Evolutionary conservation across 2,797 vertebrate genomes (phyloP), one percentile per base, ranked within the genome.

Genomic region (Pristis pectinata): DNA sequence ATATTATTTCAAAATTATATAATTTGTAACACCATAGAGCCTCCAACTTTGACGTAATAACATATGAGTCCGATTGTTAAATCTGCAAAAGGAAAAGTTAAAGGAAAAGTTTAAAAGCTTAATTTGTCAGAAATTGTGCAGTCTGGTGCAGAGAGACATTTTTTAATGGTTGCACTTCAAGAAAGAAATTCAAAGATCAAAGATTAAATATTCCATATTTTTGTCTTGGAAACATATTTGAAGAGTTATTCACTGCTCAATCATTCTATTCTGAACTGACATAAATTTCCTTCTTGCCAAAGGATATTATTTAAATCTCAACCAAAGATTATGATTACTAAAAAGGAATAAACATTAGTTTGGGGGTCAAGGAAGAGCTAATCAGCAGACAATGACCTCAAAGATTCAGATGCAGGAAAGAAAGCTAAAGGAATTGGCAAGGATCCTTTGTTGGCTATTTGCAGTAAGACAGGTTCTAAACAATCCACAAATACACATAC

Each of bases 121-220:
- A 5, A 37, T 70, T 70, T 93, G 91, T 13, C 17, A 44, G 41
- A 67, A 93, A 93, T n/a, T 61, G 11, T 61, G 53, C 53, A 7
- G 0, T n/a, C 9, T 11, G 27, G 17, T 41, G 3, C 24, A 64
- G 0, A 37, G 56, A 4, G 34, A 61, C 5, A 92, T 15, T 41
- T 44, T 93, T 93, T 67, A 27, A 87, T 70, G 93, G 64, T 44
- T 41, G n/a, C 70, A n/a, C 44, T 30, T 67, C n/a, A 27, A 70
- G 91, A 44, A 44, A 70, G 15, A 93, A 44, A 70, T 37, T 44
- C 27, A 70, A 64, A 93, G 91, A 93, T 70, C 41, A 93, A 70
- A 70, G 61, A 93, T 93, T 70, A 93, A 93, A 44, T 93, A 93
- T 70, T 70, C 89, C 24, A 93, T 44, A 22, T 67, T 64, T 67